Evolutionary conservation across 2,888 invertebrate genomes (phyloP).

Genomic region (Sericinus montela): DNA sequence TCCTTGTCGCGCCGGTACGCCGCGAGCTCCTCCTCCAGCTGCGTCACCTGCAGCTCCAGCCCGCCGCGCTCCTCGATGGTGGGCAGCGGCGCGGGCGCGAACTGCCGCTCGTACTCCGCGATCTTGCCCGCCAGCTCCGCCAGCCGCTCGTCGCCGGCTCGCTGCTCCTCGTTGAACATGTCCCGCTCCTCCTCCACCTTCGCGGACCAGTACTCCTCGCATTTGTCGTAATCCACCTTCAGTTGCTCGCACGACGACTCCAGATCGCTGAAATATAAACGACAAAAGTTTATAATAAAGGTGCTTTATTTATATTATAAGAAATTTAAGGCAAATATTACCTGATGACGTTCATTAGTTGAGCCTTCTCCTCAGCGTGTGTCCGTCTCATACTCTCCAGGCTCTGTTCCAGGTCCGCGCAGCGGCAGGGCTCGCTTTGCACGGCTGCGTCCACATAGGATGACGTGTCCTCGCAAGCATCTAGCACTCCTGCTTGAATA

Average conservation of each 20-base stretch:
- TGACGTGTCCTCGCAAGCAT: not conserved
- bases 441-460: not conserved
- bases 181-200: conserved; percentile 89
- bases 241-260: conserved; percentile 87
- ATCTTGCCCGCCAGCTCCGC: conserved; percentile 86
- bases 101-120: conserved; percentile 89
- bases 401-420: conserved; percentile 22
- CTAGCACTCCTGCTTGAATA: not conserved
- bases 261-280: conserved; percentile 70
- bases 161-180: conserved; percentile 86
- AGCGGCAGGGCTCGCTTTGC: conserved; percentile 1
- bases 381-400: conserved; percentile 33
- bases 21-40: conserved; percentile 85
- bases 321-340: conserved; percentile 17
- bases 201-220: conserved; percentile 92
- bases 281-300: too few relatives aligned
- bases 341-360: conserved; percentile 46
- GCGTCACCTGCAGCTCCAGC: conserved; percentile 81
- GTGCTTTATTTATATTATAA: too few relatives aligned
- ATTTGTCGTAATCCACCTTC: conserved; percentile 88
- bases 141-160: conserved; percentile 86
- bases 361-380: conserved; percentile 54
- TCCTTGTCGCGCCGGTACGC: conserved; percentile 29
- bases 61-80: conserved; percentile 88
- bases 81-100: conserved; percentile 77